A percentile compares a stretch with the other conserved stretches of the same genome.
These are phyloP conservation scores for Neoniphon sammara DNA, from an alignment of 2,797 vertebrate genomes.

Conservation along the genomic window DNA sequence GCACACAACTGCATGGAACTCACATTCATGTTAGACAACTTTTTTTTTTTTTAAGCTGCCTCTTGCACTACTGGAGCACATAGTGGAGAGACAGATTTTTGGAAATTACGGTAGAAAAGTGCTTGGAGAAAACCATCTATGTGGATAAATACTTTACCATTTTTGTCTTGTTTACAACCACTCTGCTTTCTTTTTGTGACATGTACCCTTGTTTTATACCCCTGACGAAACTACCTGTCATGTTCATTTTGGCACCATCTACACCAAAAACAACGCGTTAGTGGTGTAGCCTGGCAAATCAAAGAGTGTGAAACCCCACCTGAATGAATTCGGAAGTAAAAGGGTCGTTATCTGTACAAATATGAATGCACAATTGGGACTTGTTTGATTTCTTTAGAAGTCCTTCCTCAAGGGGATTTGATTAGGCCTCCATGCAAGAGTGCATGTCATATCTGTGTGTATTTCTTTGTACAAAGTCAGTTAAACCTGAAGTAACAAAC, in stretches of 20 bases:
- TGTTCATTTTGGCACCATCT: conserved; percentile 20
- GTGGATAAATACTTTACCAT: conserved; percentile 47
- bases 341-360: neutral
- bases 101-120: conserved; percentile 40
- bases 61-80: conserved; percentile 71
- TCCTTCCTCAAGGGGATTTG: neutral
- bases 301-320: conserved; percentile 11
- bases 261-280: conserved; percentile 25
- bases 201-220: conserved; percentile 10
- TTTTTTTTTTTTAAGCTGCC: conserved; percentile 69
- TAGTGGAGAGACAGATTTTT: conserved; percentile 47
- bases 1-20: conserved; percentile 54
- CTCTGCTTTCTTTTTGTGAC: conserved; percentile 25
- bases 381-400: conserved; percentile 2
- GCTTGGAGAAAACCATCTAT: conserved; percentile 48
- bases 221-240: conserved; percentile 18
- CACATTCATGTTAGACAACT: conserved; percentile 61
- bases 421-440: neutral
- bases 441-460: neutral
- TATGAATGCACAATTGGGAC: neutral
- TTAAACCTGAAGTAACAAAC: neutral
- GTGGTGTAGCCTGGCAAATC: conserved; percentile 16
- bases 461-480: conserved; percentile 1
- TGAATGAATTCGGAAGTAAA: conserved; percentile 21
- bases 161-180: conserved; percentile 43